Evolutionary conservation across 2,888 invertebrate species (phyloP), one percentile per base, ranked within the genome.

Genomic region (Eudemis profundana): DNA sequence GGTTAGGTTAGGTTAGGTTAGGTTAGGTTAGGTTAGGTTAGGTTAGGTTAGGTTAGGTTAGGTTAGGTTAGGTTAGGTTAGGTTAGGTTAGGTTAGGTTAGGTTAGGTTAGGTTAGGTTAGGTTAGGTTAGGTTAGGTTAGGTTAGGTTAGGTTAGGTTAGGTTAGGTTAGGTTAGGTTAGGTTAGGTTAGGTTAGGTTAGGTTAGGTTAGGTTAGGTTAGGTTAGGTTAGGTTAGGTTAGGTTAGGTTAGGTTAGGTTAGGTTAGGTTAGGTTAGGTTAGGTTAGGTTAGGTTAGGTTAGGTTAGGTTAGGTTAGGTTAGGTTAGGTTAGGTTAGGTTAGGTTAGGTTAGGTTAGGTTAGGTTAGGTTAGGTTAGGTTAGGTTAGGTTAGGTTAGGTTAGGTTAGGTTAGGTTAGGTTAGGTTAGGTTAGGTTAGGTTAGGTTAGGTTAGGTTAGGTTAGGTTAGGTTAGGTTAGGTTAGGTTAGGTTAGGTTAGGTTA

Each of bases 391-490:
- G 42, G 42, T 42, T 42, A 42, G 42, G 42, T 42, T 42, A 42
- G 42, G 42, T 42, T 42, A 42, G 42, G 42, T 42, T 42, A 42
- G 42, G 42, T 42, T 42, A 42, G 42, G 42, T 42, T 42, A 42
- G 42, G 42, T 42, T 42, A 42, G 42, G 42, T 42, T 42, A 42
- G 42, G 42, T 42, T 42, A 42, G 42, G 42, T 42, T 42, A 42
- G 42, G 42, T 46, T 46, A 46, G 46, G 46, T 46, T 46, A 46
- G 46, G 46, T 46, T 46, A 46, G 46, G 46, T 46, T 46, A 46
- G 46, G 46, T 46, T 46, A 46, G 46, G 46, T 46, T 46, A 46
- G 46, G 46, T 46, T 46, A 46, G 46, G 46, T 46, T 46, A 46
- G 46, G 46, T 46, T 46, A 46, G 46, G 46, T 46, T 46, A 46